Percentiles rank a stretch among this genome's conserved stretches.
Evolutionary conservation across 1,140 invertebrate species (phyloP).

Genomic region (Drosophila fuyamai): DNA sequence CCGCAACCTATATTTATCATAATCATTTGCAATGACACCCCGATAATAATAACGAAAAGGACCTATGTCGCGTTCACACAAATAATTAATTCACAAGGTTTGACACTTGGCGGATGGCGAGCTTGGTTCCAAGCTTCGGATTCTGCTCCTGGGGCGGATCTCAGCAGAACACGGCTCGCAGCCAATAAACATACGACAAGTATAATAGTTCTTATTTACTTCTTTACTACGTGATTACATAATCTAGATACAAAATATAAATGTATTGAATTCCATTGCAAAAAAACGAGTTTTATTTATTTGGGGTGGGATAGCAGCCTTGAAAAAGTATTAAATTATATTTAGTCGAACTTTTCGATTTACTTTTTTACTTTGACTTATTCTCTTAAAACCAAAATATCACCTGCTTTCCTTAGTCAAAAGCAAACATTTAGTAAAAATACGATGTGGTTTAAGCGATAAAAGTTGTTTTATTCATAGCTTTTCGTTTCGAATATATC

Average conservation of each 20-base stretch:
- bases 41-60: conserved; percentile 10
- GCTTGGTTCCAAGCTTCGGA: neutral
- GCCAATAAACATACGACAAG: conserved; percentile 30
- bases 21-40: conserved; percentile 74
- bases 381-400: too few relatives aligned
- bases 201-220: conserved; percentile 58
- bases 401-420: neutral
- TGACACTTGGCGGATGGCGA: conserved; percentile 34
- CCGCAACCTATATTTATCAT: conserved; percentile 66
- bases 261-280: conserved; percentile 78
- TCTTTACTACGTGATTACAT: conserved; percentile 68
- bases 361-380: too few relatives aligned
- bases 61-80: conserved; percentile 53
- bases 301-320: neutral
- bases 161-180: neutral
- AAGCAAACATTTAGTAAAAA: neutral
- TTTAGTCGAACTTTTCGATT: too few relatives aligned
- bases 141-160: conserved; percentile 16
- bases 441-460: conserved; percentile 54
- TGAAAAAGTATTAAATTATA: too few relatives aligned
- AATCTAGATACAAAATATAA: conserved; percentile 71
- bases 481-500: conserved; percentile 62
- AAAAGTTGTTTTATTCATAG: conserved; percentile 75
- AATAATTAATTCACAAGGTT: conserved; percentile 24
- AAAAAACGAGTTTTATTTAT: conserved; percentile 25